Evolutionary conservation across 2,888 invertebrate species (phyloP).

Genomic region (Rambutsinella grinnellia): DNA sequence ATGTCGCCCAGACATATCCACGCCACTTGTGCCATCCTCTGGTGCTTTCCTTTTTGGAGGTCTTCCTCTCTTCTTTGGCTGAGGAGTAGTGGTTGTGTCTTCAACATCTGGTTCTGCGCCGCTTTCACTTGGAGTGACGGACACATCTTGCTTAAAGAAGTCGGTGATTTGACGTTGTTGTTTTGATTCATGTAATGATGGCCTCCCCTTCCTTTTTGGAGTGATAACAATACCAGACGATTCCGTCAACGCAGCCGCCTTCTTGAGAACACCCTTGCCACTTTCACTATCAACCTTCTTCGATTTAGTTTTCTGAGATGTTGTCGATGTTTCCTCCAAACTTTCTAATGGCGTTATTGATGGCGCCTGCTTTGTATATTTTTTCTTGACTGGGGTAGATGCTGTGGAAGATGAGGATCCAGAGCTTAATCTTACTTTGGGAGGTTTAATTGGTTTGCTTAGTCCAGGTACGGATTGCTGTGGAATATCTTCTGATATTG

Average conservation of each 20-base stretch:
- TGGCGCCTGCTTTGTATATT: background rate
- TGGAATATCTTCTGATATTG: slow-evolving; percentile 55
- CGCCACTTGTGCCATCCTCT: background rate
- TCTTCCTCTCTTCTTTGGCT: slow-evolving; percentile 41
- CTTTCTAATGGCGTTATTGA: background rate
- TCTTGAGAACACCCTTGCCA: background rate
- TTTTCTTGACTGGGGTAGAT: background rate
- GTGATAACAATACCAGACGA: background rate
- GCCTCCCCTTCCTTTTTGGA: slow-evolving; percentile 42
- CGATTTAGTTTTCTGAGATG: background rate
- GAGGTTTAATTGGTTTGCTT: slow-evolving; percentile 34
- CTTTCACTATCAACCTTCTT: background rate
- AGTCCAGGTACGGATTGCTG: slow-evolving; percentile 27
- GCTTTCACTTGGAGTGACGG: background rate
- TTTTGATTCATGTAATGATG: slow-evolving; percentile 14
- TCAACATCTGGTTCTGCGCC: background rate
- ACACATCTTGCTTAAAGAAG: slow-evolving; percentile 27
- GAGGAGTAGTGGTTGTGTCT: background rate
- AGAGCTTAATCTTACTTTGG: slow-evolving; percentile 39
- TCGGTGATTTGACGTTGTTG: slow-evolving; percentile 54
- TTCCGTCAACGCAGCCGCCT: background rate
- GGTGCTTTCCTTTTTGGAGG: slow-evolving; percentile 41
- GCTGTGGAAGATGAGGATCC: slow-evolving; percentile 3
- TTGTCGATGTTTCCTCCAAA: background rate
- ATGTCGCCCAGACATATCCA: background rate